Conservation (phyloP, 2,113 vertebrate species). For the Crotalus helleri region DNA sequence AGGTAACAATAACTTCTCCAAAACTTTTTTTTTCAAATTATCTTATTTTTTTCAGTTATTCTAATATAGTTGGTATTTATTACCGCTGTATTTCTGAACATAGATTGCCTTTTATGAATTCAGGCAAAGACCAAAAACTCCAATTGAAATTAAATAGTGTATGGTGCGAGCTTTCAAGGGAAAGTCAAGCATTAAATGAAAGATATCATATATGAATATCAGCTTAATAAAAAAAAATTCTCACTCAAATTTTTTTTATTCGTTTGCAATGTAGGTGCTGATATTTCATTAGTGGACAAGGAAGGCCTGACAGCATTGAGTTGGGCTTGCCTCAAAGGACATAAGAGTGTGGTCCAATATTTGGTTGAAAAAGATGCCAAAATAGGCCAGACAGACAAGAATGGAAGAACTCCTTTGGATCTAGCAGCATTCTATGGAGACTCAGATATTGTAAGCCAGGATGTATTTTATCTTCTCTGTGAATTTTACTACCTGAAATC, state of each 20-base stretch:
- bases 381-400: slow-evolving; percentile 94
- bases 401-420: slow-evolving; percentile 92
- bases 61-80: neutral
- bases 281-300: slow-evolving; percentile 88
- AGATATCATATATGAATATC: neutral
- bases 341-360: slow-evolving; percentile 87
- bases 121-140: neutral
- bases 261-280: slow-evolving; percentile 74
- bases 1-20: slow-evolving; percentile 70
- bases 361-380: slow-evolving; percentile 89
- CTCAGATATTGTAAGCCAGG: slow-evolving; percentile 86
- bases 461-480: rapidly evolving
- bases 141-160: neutral
- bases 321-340: slow-evolving; percentile 98
- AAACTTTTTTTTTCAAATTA: neutral
- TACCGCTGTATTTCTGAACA: neutral
- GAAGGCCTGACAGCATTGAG: slow-evolving; percentile 92
- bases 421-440: slow-evolving; percentile 96
- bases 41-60: neutral
- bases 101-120: neutral
- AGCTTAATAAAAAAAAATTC: neutral
- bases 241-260: neutral
- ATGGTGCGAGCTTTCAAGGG: neutral
- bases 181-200: neutral
- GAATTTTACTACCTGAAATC: neutral